Percentiles rank a stretch among this genome's conserved stretches.
Evolutionary conservation across 2,797 vertebrate species (phyloP).

Genomic region (Fistularia commersonii): DNA sequence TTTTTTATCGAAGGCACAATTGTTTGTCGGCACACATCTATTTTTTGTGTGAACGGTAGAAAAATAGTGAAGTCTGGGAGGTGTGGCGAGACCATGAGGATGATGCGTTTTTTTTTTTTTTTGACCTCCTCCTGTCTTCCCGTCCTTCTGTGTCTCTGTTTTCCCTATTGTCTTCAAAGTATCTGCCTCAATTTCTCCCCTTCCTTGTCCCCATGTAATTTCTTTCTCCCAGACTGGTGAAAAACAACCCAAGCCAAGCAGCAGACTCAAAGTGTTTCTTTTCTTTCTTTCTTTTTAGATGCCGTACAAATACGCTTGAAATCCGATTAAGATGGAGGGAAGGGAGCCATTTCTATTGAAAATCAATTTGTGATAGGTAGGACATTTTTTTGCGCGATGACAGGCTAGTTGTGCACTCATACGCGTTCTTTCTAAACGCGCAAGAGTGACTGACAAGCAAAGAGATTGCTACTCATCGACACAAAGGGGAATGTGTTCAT

Average conservation of each 20-base stretch:
- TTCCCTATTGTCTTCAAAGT: neutral
- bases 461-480: slow-evolving; percentile 29
- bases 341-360: slow-evolving; percentile 43
- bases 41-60: slow-evolving; percentile 30
- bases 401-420: slow-evolving; percentile 46
- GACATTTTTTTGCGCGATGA: slow-evolving; percentile 51
- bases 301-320: slow-evolving; percentile 57
- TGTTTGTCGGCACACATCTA: slow-evolving; percentile 27
- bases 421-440: slow-evolving; percentile 35
- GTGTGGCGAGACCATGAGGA: slow-evolving; percentile 19
- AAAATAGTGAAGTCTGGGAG: slow-evolving; percentile 35
- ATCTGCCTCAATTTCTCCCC: slow-evolving; percentile 35
- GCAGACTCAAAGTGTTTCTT: slow-evolving; percentile 53
- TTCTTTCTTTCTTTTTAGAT: slow-evolving; percentile 62
- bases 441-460: slow-evolving; percentile 35
- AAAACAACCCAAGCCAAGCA: slow-evolving; percentile 46
- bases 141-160: slow-evolving; percentile 30
- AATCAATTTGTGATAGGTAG: slow-evolving; percentile 51
- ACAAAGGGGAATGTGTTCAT: slow-evolving; percentile 30
- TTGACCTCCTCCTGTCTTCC: slow-evolving; percentile 33
- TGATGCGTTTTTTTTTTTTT: too few species aligned
- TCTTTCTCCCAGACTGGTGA: slow-evolving; percentile 30
- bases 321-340: slow-evolving; percentile 55
- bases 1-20: slow-evolving; percentile 11
- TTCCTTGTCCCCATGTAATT: slow-evolving; percentile 47